Conservation (phyloP, 2,113 vertebrate species). For the Cyprinodon tularosa region DNA sequence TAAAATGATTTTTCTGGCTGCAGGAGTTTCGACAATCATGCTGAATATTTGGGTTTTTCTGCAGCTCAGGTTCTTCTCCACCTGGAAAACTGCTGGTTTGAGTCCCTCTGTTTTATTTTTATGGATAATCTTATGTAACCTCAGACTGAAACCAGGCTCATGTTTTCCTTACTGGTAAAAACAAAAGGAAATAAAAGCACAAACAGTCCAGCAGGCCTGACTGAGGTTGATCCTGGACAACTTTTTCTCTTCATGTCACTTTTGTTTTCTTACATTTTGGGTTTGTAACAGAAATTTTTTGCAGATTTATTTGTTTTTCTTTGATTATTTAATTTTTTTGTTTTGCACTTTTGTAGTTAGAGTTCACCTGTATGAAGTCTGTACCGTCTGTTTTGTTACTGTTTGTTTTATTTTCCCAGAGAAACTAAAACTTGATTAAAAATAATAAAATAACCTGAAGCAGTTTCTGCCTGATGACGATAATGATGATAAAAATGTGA, state of each 20-base stretch:
- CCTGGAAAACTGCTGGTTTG: neutral
- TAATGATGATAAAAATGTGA: neutral
- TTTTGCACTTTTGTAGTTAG: conserved; percentile 74
- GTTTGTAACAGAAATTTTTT: conserved; percentile 40
- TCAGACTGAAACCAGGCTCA: neutral
- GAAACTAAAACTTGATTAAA: conserved; percentile 71
- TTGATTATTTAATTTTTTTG: conserved; percentile 1
- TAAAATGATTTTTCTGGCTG: too few relatives aligned
- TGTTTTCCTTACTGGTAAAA: neutral
- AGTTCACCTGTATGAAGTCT: conserved; percentile 60
- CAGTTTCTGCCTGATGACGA: conserved; percentile 33
- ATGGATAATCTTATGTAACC: too few relatives aligned
- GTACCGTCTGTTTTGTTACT: conserved; percentile 54
- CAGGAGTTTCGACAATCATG: neutral
- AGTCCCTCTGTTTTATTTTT: neutral
- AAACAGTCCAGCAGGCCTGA: conserved; percentile 8
- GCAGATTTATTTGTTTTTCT: conserved; percentile 27
- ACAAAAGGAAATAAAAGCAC: conserved; percentile 11
- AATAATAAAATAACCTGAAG: conserved; percentile 48
- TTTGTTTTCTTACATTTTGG: conserved; percentile 11
- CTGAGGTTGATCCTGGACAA: neutral
- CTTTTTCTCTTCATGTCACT: conserved; percentile 14
- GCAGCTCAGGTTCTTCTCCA: neutral
- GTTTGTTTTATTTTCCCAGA: conserved; percentile 56
- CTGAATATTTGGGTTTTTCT: neutral